A percentile compares a stretch with the other conserved stretches of the same genome.
Conservation (phyloP, 2,113 vertebrate species). For the Seriola dumerili region DNA sequence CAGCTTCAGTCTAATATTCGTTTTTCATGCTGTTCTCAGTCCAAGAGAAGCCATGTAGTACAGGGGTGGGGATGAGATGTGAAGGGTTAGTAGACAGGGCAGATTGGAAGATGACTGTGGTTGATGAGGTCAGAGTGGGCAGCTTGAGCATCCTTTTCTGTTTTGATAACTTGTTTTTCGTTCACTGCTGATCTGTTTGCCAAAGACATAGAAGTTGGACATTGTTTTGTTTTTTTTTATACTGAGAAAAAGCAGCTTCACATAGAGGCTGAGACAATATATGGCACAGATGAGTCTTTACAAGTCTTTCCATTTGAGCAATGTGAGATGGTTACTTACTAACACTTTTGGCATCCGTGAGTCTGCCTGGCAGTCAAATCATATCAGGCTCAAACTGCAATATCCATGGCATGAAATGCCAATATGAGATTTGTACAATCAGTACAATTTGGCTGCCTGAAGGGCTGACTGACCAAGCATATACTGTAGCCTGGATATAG, state of each 20-base stretch:
- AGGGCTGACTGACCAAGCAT: constrained; percentile 15
- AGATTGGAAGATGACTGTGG: constrained; percentile 30
- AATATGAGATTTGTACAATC: constrained; percentile 5
- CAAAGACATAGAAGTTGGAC: too few species aligned
- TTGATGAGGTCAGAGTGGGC: constrained; percentile 37
- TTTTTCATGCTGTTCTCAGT: background rate
- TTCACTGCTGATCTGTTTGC: background rate
- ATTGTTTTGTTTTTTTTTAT: background rate
- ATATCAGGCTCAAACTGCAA: constrained; percentile 1
- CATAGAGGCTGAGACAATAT: background rate
- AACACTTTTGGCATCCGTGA: background rate
- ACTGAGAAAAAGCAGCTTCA: background rate
- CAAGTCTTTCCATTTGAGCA: background rate
- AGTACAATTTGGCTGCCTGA: constrained; percentile 14
- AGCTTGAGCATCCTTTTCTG: constrained; percentile 1
- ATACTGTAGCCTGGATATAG: background rate
- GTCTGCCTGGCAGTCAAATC: background rate
- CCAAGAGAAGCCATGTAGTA: constrained; percentile 21
- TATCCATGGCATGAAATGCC: constrained; percentile 15
- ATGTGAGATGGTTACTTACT: background rate
- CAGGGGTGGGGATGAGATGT: too few species aligned
- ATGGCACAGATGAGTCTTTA: background rate
- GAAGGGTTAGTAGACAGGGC: too few species aligned
- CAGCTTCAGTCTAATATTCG: too few species aligned
- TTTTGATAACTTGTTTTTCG: background rate